These are phyloP conservation scores for Caenorhabditis plicata DNA, from an alignment of 2,888 invertebrate species.

Conservation along the genomic window DNA sequence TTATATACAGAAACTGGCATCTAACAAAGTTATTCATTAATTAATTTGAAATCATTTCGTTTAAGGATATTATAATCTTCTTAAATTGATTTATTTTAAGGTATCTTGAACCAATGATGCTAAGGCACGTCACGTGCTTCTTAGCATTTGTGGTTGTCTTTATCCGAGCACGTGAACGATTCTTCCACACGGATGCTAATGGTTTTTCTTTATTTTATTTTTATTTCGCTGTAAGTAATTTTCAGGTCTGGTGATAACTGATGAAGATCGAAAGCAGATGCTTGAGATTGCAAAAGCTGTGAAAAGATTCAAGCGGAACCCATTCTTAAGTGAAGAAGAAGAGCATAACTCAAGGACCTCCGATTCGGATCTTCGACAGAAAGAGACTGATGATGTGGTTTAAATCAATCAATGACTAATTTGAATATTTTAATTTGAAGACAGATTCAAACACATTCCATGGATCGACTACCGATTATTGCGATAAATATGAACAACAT, in stretches of 20 bases:
- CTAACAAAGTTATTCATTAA: too few species aligned
- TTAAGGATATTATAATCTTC: too few species aligned
- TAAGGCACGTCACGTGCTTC: too few species aligned
- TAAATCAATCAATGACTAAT: neutral
- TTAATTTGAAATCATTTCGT: too few species aligned
- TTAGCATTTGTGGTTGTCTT: too few species aligned
- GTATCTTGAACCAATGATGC: too few species aligned
- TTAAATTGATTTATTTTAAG: too few species aligned
- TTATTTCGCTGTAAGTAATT: too few species aligned
- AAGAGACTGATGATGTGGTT: constrained; percentile 10
- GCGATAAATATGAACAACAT: constrained; percentile 40
- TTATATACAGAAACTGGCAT: too few species aligned
- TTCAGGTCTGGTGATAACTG: neutral
- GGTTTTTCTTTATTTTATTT: too few species aligned
- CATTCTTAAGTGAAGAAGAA: constrained; percentile 7
- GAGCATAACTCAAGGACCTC: neutral
- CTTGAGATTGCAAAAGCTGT: constrained; percentile 19
- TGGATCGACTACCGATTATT: constrained; percentile 30
- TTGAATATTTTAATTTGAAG: constrained; percentile 2
- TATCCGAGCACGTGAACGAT: too few species aligned
- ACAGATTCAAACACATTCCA: constrained; percentile 6
- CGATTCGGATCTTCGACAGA: constrained; percentile 25
- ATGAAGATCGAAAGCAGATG: constrained; percentile 15
- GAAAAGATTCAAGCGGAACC: constrained; percentile 21
- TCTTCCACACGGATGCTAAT: too few species aligned